Base-by-base conservation (phyloP, 2,113 vertebrate genomes). In the Callospermophilus lateralis region DNA sequence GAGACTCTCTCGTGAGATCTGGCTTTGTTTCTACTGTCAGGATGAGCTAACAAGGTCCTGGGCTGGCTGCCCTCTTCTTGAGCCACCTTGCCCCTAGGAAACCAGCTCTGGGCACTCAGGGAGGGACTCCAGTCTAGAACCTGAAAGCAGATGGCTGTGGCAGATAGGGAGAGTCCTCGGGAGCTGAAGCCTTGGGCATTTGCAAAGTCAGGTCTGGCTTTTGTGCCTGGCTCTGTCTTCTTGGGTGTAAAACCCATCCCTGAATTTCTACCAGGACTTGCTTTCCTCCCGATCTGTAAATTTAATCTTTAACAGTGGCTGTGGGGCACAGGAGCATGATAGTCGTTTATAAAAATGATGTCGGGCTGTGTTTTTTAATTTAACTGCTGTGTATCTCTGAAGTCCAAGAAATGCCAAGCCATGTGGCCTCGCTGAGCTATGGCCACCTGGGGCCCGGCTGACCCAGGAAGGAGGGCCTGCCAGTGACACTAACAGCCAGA, bases 301-400 rank as follows among this genome's bases (percentile, higher is more conserved):
- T 85, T 81, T 81, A 45, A 81, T 81, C 51, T 84, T 74, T 68
- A 73, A 58, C 85, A 12, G 19, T 80, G 94, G 48, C 90, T 74
- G 8, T 48, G 68, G 58, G 85, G 53, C 90, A 84, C 19, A 89
- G 80, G 70, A 81, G 68, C 91, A 26, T 55, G 80, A 61, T 63
- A 77, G 84, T 76, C 15, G 55, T 65, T 93, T 93, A 67, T 96
- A 93, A 94, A 89, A 85, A 76, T 48, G 5, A 67, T 37, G 80
- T 78, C 4, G 0, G 73, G 78, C 85, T 85, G 97, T 92, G 17
- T 68, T 65, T 90, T 95, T 84, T 84, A 94, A 73, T 85, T 95
- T 95, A 95, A 93, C 70, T 95, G 72, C 70, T 42, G 20, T 84
- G n/a, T 93, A 58, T 73, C 63, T 91, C 63, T 81, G 37, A 95